These are phyloP conservation scores for Onthophagus sagittarius DNA, from an alignment of 2,888 invertebrate genomes.

Conservation along the genomic window DNA sequence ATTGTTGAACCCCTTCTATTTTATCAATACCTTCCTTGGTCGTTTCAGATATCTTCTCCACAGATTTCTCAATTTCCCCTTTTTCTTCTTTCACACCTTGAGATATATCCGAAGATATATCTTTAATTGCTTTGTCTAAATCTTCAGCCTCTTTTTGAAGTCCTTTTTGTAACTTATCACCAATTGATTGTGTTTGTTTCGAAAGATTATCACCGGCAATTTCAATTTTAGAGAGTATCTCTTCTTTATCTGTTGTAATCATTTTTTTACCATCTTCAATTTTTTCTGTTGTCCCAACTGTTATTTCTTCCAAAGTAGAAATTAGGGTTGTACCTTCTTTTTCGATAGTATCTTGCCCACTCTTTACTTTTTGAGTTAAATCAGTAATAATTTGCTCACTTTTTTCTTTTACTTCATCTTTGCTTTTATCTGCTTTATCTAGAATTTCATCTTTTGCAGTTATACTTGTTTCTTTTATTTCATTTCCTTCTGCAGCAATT, in stretches of 20 bases:
- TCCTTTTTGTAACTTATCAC: background rate
- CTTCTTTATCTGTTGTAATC: background rate
- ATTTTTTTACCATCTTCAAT: background rate
- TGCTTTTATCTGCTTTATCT: background rate
- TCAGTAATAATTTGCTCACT: conserved; percentile 25
- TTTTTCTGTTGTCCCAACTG: background rate
- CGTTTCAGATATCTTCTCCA: background rate
- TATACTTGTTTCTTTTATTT: conserved; percentile 14
- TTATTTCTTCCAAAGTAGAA: background rate
- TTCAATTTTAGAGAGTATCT: background rate
- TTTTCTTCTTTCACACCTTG: background rate
- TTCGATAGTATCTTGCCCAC: conserved; percentile 12
- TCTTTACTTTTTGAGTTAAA: conserved; percentile 20
- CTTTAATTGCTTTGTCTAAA: background rate
- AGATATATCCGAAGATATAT: background rate
- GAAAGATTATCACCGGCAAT: background rate
- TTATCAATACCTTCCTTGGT: conserved; percentile 15
- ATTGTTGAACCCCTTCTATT: conserved; percentile 5
- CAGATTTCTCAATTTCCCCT: conserved; percentile 13
- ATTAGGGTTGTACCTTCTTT: background rate
- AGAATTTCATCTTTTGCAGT: background rate
- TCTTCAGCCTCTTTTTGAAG: background rate
- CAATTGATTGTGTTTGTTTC: background rate
- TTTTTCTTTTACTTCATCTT: conserved; percentile 18
- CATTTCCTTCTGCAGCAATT: conserved; percentile 10